A percentile compares a stretch with the other conserved stretches of the same genome.
phyloP scores from a whole-genome alignment of 2,797 vertebrate species.

The Lerista edwardsae region DNA sequence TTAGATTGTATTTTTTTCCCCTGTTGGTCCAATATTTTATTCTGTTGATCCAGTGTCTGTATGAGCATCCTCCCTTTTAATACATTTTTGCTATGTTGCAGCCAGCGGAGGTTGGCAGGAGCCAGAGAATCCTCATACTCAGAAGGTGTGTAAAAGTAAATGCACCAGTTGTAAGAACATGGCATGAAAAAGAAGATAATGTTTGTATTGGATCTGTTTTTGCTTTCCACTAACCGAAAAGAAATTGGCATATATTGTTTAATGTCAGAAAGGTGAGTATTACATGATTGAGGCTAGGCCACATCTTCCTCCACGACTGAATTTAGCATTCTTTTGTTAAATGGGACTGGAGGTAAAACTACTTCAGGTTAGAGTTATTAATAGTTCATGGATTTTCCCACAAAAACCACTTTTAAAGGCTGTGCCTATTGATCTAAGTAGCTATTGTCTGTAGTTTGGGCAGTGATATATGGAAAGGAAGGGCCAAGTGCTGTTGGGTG shows the following conservation, averaged over 20 bases:
- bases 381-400: neutral
- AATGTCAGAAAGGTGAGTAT: conserved; percentile 39
- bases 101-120: conserved; percentile 99
- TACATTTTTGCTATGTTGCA: conserved; percentile 71
- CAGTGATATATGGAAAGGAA: neutral
- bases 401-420: neutral
- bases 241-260: conserved; percentile 26
- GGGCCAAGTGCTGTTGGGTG: too few species aligned
- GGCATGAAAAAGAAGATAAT: neutral
- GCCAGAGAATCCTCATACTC: conserved; percentile 93
- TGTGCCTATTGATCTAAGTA: neutral
- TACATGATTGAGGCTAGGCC: conserved; percentile 19
- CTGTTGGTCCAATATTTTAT: neutral
- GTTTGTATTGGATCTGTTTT: neutral
- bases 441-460: neutral
- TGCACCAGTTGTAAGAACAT: neutral
- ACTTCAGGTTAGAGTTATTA: neutral
- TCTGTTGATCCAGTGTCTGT: too few species aligned
- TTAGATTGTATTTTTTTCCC: too few species aligned
- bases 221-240: conserved; percentile 1
- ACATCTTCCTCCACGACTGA: neutral
- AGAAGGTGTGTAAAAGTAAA: conserved; percentile 83
- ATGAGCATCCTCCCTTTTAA: conserved; percentile 2
- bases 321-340: neutral
- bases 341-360: neutral